These are phyloP conservation scores for Chrysaora quinquecirrha DNA, from an alignment of 30 jellyfish, hydroid and myxozoan genomes.

Conservation along the genomic window DNA sequence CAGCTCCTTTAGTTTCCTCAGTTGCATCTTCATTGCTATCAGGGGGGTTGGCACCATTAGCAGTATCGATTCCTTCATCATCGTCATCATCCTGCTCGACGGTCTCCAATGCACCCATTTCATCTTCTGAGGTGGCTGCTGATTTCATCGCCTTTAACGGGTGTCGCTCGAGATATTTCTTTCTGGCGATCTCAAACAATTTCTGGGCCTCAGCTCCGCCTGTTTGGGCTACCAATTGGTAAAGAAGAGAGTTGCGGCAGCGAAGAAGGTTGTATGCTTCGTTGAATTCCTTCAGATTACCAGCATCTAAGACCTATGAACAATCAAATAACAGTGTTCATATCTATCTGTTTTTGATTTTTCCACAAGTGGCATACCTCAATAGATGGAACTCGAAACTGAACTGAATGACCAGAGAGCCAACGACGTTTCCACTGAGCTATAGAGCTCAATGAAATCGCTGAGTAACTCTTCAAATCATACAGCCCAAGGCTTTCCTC, in stretches of 20 bases:
- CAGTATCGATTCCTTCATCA: slow-evolving; percentile 42
- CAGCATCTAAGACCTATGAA: slow-evolving; percentile 92
- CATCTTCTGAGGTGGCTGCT: slow-evolving; percentile 34
- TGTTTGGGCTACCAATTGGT: slow-evolving; percentile 88
- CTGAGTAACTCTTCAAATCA: too few relatives aligned
- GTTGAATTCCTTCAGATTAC: slow-evolving; percentile 77
- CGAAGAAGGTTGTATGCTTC: slow-evolving; percentile 89
- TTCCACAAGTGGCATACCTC: too few relatives aligned
- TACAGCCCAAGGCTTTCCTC: too few relatives aligned
- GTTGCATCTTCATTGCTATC: not conserved
- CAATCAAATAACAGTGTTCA: not conserved
- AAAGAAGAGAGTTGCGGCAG: slow-evolving; percentile 76
- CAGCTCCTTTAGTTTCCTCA: slow-evolving; percentile 1
- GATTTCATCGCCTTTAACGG: slow-evolving; percentile 32
- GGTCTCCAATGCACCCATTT: slow-evolving; percentile 73
- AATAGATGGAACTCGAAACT: too few relatives aligned
- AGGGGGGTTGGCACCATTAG: not conserved
- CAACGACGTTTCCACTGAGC: too few relatives aligned
- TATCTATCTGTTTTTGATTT: too few relatives aligned
- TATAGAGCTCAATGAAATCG: too few relatives aligned
- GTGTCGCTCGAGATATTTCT: slow-evolving; percentile 64
- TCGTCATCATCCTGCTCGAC: slow-evolving; percentile 53
- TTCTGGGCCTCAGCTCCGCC: slow-evolving; percentile 93
- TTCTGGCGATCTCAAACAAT: slow-evolving; percentile 87
- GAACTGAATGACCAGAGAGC: too few relatives aligned